Percentiles rank a stretch among this genome's conserved stretches.
phyloP scores from a whole-genome alignment of 2,888 invertebrate species.

The Acronicta alni region DNA sequence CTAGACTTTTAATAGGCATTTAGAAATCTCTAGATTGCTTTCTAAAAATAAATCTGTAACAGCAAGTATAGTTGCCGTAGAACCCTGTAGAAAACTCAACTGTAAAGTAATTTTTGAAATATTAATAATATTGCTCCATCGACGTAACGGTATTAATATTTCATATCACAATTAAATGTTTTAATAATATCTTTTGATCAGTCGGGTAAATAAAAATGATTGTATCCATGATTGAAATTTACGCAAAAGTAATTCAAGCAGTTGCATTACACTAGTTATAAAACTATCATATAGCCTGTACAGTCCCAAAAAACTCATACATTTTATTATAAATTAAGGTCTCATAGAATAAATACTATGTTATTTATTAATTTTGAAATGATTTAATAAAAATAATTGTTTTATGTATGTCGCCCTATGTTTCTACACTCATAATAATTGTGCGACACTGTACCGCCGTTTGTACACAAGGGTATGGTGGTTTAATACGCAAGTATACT shows the following conservation, averaged over 20 bases:
- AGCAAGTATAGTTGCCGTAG: too few species aligned
- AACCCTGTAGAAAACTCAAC: too few species aligned
- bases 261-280: slow-evolving; percentile 42
- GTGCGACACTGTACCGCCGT: neutral
- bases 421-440: slow-evolving; percentile 1
- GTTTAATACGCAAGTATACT: too few species aligned
- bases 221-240: slow-evolving; percentile 31
- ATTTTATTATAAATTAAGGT: slow-evolving; percentile 42
- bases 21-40: too few species aligned
- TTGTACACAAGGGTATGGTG: neutral
- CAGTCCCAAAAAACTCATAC: slow-evolving; percentile 50
- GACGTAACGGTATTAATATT: slow-evolving; percentile 39
- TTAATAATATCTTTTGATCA: slow-evolving; percentile 44
- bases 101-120: too few species aligned
- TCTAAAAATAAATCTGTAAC: too few species aligned
- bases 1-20: too few species aligned
- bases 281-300: slow-evolving; percentile 49
- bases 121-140: slow-evolving; percentile 45
- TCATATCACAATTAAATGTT: slow-evolving; percentile 42
- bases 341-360: slow-evolving; percentile 32
- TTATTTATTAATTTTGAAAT: slow-evolving; percentile 21
- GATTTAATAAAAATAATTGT: slow-evolving; percentile 31
- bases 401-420: slow-evolving; percentile 5
- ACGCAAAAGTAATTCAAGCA: slow-evolving; percentile 43
- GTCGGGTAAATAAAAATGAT: slow-evolving; percentile 30